phyloP scores from a whole-genome alignment of 2,113 vertebrate species.

The Stegastes partitus region DNA sequence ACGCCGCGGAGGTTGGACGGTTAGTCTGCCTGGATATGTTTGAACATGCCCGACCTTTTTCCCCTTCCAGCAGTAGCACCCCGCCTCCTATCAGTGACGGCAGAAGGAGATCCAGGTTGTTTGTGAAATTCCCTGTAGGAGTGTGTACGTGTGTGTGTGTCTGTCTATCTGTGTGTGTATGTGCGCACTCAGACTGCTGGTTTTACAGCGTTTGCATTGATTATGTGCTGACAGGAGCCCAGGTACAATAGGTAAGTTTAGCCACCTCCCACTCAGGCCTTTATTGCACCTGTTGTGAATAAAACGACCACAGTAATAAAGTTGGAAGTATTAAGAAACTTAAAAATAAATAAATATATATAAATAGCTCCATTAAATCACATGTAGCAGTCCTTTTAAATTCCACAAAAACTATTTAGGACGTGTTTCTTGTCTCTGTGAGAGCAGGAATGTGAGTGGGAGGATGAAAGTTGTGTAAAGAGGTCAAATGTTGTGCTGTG shows the following conservation, averaged over 20 bases:
- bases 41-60: conserved; percentile 86
- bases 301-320: not conserved
- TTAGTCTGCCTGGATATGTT: conserved; percentile 84
- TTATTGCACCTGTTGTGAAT: conserved; percentile 3
- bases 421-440: conserved; percentile 1
- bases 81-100: conserved; percentile 80
- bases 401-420: conserved; percentile 7
- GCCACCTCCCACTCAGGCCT: not conserved
- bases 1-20: conserved; percentile 9
- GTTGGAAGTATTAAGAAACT: not conserved
- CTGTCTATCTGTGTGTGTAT: not conserved
- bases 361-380: not conserved
- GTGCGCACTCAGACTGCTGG: not conserved
- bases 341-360: too few relatives aligned
- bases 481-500: conserved; percentile 23
- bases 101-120: conserved; percentile 52
- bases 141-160: conserved; percentile 6
- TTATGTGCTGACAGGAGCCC: not conserved
- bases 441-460: conserved; percentile 65
- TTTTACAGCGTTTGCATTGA: conserved; percentile 2
- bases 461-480: conserved; percentile 16
- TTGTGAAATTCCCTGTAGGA: conserved; percentile 28
- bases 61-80: conserved; percentile 61
- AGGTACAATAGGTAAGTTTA: not conserved
- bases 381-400: not conserved